phyloP scores from a whole-genome alignment of 2,888 invertebrate species.

The Anthoptus insignis region DNA sequence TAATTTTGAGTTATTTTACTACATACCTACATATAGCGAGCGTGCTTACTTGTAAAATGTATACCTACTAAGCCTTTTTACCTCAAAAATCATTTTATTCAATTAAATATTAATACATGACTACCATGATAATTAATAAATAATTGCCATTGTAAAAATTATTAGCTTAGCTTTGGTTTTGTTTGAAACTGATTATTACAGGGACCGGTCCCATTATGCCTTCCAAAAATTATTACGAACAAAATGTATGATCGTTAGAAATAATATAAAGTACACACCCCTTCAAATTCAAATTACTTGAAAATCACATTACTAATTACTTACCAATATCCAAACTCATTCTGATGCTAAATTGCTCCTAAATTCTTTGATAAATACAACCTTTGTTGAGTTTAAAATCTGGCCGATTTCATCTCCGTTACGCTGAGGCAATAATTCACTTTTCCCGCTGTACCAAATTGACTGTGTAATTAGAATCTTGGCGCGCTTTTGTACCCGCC shows the following conservation, averaged over 20 bases:
- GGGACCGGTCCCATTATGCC: slow-evolving; percentile 12
- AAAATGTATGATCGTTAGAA: slow-evolving; percentile 22
- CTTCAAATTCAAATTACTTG: slow-evolving; percentile 67
- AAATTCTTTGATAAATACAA: slow-evolving; percentile 58
- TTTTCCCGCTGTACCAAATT: slow-evolving; percentile 81
- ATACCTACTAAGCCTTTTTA: too few species aligned
- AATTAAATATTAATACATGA: too few species aligned
- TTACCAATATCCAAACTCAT: slow-evolving; percentile 63
- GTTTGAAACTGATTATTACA: too few species aligned
- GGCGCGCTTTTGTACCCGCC: slow-evolving; percentile 69
- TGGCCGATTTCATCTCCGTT: slow-evolving; percentile 79
- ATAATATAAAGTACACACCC: slow-evolving; percentile 25
- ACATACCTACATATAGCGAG: too few species aligned
- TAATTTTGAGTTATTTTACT: too few species aligned
- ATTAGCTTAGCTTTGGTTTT: too few species aligned
- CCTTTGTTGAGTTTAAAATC: slow-evolving; percentile 71
- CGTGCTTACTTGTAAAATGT: too few species aligned
- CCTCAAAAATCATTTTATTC: too few species aligned
- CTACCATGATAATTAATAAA: too few species aligned
- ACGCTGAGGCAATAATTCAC: slow-evolving; percentile 79
- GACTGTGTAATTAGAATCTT: slow-evolving; percentile 84
- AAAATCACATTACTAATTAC: slow-evolving; percentile 69
- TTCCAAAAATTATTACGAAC: slow-evolving; percentile 18
- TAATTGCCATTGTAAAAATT: too few species aligned
- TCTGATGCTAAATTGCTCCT: slow-evolving; percentile 68